Base-by-base conservation (phyloP, 2,888 invertebrate genomes). In the Dasysyrphus albostriatus region DNA sequence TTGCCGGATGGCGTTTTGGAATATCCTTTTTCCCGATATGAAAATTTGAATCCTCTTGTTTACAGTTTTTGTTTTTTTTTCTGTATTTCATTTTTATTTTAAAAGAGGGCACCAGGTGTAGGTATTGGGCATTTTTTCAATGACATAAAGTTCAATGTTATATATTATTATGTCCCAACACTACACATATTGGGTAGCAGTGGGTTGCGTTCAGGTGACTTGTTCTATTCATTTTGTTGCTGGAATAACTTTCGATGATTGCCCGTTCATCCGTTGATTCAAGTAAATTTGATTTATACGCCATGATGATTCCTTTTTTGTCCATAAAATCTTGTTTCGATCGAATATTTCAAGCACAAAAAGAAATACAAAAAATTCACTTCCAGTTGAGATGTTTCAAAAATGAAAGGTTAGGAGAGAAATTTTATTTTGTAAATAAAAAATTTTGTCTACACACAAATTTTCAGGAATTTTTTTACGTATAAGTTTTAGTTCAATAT, bases 1-100 rank as follows among this genome's bases (percentile, higher is more conserved):
- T 34, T 8, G 8, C n/a, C 34, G 34, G 2, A 58, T 54, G 32
- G 7, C 7, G 19, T 24, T 49, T 24, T 6, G 9, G 44, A 9
- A 44, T 42, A 49, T 34, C 16, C 75, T 54, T 54, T 24, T 39
- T 54, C 19, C 12, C 19, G 34, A 42, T 47, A 44, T 63, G 56
- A 56, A 56, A 44, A 76, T 76, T 65, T 76, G 56, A 47, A 76
- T 76, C 24, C 56, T 67, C n/a, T 37, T 69, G 69, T 54, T 61
- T 39, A 39, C 39, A 29, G 67, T 39, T 67, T 37, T 24, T 3
- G 24, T 24, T 24, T 24, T 14, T 39, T 14, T n/a, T 34, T 42
- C 5, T n/a, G 7, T 7, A 5, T 63, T 4, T 19, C n/a, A n/a
- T n/a, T n/a, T n/a, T n/a, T n/a, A n/a, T n/a, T 58, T 44, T 6